Percentiles rank a stretch among this genome's conserved stretches.
Evolutionary conservation across 37 sponge, comb jelly and placozoan genomes (phyloP).

Genomic region (Beroe forskalii): DNA sequence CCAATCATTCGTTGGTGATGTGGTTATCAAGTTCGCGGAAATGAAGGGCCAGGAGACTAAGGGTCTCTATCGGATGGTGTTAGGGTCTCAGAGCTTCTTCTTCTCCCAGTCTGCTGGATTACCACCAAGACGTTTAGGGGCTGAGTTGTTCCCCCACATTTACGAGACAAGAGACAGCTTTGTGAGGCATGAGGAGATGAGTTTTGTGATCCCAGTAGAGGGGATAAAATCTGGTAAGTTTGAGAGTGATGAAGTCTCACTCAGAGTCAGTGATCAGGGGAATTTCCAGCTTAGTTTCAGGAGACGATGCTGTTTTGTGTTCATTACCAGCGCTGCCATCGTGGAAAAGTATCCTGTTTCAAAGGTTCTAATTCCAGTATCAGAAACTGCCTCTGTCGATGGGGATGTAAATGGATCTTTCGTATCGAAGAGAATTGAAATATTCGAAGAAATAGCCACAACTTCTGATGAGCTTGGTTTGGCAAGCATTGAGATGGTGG

Average conservation of each 20-base stretch:
- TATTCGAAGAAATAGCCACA: background rate
- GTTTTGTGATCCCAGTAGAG: background rate
- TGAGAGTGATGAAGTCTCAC: background rate
- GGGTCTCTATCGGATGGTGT: constrained; percentile 12
- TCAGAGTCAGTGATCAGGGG: background rate
- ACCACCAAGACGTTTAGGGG: background rate
- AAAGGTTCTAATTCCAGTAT: background rate
- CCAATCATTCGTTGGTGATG: constrained; percentile 11
- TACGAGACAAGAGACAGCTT: constrained; percentile 6
- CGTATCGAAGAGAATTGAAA: background rate
- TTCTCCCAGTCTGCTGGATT: background rate
- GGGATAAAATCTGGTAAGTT: background rate
- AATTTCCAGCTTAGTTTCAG: background rate
- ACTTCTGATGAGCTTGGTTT: background rate
- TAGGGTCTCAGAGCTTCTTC: constrained; percentile 2
- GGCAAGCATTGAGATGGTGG: background rate
- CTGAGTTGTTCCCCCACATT: background rate
- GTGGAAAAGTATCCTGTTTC: background rate
- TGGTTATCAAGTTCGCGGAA: background rate
- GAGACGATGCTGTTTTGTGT: constrained; percentile 6
- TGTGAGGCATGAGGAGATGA: background rate
- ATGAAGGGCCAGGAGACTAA: background rate
- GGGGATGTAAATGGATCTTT: background rate
- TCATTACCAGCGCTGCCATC: background rate
- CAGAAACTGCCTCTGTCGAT: background rate